phyloP scores from a whole-genome alignment of 2,888 invertebrate genomes.

The Yponomeuta cagnagella region DNA sequence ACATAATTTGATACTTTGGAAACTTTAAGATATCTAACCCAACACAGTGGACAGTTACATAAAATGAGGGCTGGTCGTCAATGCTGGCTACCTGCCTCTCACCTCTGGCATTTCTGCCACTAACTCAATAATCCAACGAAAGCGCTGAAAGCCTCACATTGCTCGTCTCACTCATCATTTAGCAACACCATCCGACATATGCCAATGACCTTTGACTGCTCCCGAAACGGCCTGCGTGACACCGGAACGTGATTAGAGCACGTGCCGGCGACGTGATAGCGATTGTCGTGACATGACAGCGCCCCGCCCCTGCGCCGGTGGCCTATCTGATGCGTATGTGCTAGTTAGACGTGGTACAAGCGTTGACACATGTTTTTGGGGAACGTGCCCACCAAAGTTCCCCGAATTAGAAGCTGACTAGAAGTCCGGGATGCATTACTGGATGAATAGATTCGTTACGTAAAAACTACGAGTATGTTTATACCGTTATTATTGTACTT shows the following conservation, averaged over 20 bases:
- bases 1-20: too few species aligned
- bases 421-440: too few species aligned
- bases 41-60: too few species aligned
- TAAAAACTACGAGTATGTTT: too few species aligned
- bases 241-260: conserved; percentile 44
- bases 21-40: too few species aligned
- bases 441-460: too few species aligned
- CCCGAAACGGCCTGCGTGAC: conserved; percentile 25
- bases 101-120: too few species aligned
- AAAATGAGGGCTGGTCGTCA: too few species aligned
- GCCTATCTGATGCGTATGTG: conserved; percentile 10
- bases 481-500: too few species aligned
- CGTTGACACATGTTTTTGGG: background rate
- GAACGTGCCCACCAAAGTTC: background rate
- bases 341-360: background rate
- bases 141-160: background rate
- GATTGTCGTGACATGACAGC: conserved; percentile 40
- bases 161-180: background rate
- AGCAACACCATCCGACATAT: conserved; percentile 20
- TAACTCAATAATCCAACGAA: too few species aligned
- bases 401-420: too few species aligned
- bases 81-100: too few species aligned
- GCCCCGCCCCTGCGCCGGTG: conserved; percentile 29
- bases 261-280: conserved; percentile 55
- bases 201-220: conserved; percentile 25